A percentile compares a stretch with the other conserved stretches of the same genome.
Conservation (phyloP, 1,140 invertebrate genomes). For the Dendrolimus punctatus region DNA sequence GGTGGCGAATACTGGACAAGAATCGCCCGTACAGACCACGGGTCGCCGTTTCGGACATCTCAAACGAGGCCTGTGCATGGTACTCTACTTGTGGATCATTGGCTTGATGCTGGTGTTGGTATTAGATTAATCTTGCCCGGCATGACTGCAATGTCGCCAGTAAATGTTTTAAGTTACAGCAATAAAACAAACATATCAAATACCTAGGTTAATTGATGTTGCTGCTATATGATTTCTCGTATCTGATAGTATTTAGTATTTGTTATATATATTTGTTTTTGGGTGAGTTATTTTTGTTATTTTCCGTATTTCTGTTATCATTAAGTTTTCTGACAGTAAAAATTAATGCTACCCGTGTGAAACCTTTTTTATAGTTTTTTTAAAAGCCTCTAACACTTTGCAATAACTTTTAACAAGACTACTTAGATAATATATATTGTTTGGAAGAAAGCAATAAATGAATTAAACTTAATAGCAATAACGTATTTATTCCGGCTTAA, state of each 20-base stretch:
- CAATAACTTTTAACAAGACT: too few species aligned
- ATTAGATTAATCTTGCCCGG: slow-evolving; percentile 39
- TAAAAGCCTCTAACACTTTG: too few species aligned
- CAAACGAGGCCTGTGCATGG: slow-evolving; percentile 33
- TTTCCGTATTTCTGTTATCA: too few species aligned
- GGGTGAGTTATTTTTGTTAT: too few species aligned
- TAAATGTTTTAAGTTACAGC: slow-evolving; percentile 25
- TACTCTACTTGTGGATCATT: slow-evolving; percentile 19
- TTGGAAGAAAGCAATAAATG: too few species aligned
- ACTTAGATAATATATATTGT: too few species aligned
- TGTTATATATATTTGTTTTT: slow-evolving; percentile 9
- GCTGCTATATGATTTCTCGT: slow-evolving; percentile 18
- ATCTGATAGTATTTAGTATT: slow-evolving; percentile 52
- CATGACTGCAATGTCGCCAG: slow-evolving; percentile 43
- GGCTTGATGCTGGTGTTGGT: slow-evolving; percentile 31
- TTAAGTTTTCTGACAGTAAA: too few species aligned
- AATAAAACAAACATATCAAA: slow-evolving; percentile 62
- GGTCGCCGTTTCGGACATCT: slow-evolving; percentile 14
- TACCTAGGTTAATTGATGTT: slow-evolving; percentile 27
- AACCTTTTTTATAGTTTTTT: too few species aligned
- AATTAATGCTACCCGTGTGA: too few species aligned
- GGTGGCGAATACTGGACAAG: slow-evolving; percentile 6
- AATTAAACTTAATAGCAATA: too few species aligned
- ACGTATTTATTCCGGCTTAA: too few species aligned
- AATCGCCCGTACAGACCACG: slow-evolving; percentile 19